Percentiles rank a stretch among this genome's conserved stretches.
These are phyloP conservation scores for Panagrolaimus sp. DNA, from an alignment of 1,140 invertebrate genomes.

Conservation along the genomic window DNA sequence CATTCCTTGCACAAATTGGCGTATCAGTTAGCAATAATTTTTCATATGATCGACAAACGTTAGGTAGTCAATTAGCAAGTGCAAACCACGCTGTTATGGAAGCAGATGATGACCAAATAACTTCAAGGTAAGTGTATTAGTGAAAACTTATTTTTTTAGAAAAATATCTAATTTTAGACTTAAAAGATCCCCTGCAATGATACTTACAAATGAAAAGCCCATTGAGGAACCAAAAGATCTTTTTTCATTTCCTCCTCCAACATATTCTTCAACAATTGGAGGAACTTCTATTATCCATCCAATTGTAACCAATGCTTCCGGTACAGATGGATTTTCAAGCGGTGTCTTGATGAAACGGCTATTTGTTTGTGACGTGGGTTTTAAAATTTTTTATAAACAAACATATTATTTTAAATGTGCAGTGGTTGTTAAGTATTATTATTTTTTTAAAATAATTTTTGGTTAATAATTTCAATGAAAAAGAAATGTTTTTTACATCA, in stretches of 20 bases:
- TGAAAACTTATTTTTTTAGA: constrained; percentile 14
- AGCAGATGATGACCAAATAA: constrained; percentile 13
- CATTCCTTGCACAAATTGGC: constrained; percentile 24
- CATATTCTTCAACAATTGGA: background rate
- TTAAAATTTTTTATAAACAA: background rate
- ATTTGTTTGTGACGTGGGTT: constrained; percentile 9
- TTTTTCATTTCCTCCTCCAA: constrained; percentile 12
- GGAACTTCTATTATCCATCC: background rate
- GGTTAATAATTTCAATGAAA: no score
- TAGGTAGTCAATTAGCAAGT: constrained; percentile 24
- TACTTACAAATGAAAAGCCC: constrained; percentile 30
- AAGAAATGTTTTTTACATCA: no score
- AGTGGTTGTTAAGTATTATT: constrained; percentile 1
- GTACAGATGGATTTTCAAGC: constrained; percentile 2
- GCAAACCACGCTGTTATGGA: constrained; percentile 28
- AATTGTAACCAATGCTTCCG: background rate
- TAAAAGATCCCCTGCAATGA: constrained; percentile 59
- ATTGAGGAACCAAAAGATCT: background rate
- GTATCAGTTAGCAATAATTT: background rate
- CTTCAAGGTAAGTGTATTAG: constrained; percentile 21
- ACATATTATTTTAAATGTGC: constrained; percentile 1
- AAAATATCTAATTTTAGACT: constrained; percentile 36
- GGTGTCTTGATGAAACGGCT: background rate
- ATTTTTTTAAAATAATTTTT: no score
- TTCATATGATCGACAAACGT: constrained; percentile 9